A percentile compares a stretch with the other conserved stretches of the same genome.
Conservation (phyloP, 2,888 invertebrate genomes). For the Phlogophora meticulosa region DNA sequence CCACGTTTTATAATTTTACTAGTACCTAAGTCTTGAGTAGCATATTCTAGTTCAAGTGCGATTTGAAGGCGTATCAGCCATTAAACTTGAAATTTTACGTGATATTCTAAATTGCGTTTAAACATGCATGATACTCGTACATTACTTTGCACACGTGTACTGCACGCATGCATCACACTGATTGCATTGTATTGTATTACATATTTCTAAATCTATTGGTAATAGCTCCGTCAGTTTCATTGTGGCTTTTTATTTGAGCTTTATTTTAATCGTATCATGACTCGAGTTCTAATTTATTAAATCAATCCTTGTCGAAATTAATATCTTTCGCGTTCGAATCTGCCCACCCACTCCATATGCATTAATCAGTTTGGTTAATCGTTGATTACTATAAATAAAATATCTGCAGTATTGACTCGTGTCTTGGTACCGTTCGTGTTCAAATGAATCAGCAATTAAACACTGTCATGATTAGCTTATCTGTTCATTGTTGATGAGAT, state of each 20-base stretch:
- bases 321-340: slow-evolving; percentile 38
- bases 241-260: slow-evolving; percentile 18
- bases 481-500: slow-evolving; percentile 51
- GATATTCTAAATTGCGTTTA: slow-evolving; percentile 12
- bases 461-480: slow-evolving; percentile 55
- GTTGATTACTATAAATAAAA: slow-evolving; percentile 28
- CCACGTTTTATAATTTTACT: slow-evolving; percentile 5
- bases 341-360: slow-evolving; percentile 25
- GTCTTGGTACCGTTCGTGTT: slow-evolving; percentile 32
- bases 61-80: slow-evolving; percentile 3
- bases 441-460: slow-evolving; percentile 46
- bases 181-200: neutral
- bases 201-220: neutral
- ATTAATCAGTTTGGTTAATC: slow-evolving; percentile 42
- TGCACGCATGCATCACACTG: neutral
- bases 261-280: slow-evolving; percentile 17
- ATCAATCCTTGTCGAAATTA: slow-evolving; percentile 36
- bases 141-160: slow-evolving; percentile 7
- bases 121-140: neutral
- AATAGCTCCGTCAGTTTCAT: slow-evolving; percentile 1
- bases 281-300: slow-evolving; percentile 27
- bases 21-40: slow-evolving; percentile 5
- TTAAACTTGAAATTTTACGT: slow-evolving; percentile 7
- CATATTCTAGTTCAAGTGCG: neutral
- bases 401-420: slow-evolving; percentile 12